Base-by-base conservation (phyloP, 2,113 vertebrate species). In the Cyprinodon variegatus region DNA sequence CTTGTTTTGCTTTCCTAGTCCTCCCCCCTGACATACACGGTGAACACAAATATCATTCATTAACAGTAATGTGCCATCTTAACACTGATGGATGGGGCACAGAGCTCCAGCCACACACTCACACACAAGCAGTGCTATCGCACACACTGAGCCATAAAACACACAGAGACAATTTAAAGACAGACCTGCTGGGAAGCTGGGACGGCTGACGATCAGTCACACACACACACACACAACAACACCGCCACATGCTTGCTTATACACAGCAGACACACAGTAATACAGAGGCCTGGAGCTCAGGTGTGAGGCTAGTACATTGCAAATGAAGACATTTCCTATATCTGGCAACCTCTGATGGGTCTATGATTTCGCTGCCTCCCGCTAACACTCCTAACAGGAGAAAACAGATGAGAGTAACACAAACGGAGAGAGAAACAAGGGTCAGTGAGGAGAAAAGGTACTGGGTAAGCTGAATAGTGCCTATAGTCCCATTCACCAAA, bases 141-240 rank as follows among this genome's bases (percentile, higher is more conserved):
- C 94, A 93, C 91, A 95, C 95, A 92, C 93, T 80, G 83, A 84
- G 93, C 95, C 94, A 97, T 98, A 97, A 98, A 98, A 95, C 96
- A 96, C 93, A 97, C 93, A 84, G 95, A 94, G 95, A 97, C 96
- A 96, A 96, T 95, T 97, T 97, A 96, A 95, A 96, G 96, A 96
- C 94, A 92, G 95, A 95, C 96, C 96, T 96, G 95, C 95, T 96
- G 96, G 94, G 95, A 93, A 88, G 83, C 87, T 43, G 77, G 94
- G 91, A 91, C 74, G 84, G 92, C 90, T 91, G 93, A 94, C 94
- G 94, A 97, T 97, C 96, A 38, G 94, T 97, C 96, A 60, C 78
- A 74, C 70, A 72, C 76, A 65, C 67, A 61, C 59, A 73, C 78
- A 76, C 84, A 78, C 1, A 64, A 65, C 74, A 11, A 46, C 46